Conservation (phyloP, 2,888 invertebrate species). For the Agonopterix subpropinquella region DNA sequence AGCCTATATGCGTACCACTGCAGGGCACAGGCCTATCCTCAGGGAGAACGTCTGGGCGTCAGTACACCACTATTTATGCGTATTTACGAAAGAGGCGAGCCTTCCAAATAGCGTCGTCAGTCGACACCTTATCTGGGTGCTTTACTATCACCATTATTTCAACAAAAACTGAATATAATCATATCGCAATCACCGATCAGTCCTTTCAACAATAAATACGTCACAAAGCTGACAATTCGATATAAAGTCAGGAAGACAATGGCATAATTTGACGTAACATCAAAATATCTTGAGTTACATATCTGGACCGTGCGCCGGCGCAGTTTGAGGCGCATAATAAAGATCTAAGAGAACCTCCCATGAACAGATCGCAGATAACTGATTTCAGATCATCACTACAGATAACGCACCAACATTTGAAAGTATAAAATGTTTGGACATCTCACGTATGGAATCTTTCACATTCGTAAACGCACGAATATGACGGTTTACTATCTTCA, state of each 20-base stretch:
- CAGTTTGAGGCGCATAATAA: conserved; percentile 52
- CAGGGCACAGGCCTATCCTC: too few species aligned
- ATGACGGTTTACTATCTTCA: conserved; percentile 39
- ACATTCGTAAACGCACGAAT: conserved; percentile 62
- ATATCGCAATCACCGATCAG: conserved; percentile 52
- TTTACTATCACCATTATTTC: not conserved
- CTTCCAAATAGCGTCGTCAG: too few species aligned
- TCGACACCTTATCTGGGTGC: not conserved
- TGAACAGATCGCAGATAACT: conserved; percentile 61
- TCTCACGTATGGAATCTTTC: conserved; percentile 70
- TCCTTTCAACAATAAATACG: conserved; percentile 61
- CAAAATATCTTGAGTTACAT: conserved; percentile 38
- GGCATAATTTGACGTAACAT: conserved; percentile 61
- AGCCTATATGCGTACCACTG: too few species aligned
- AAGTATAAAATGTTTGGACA: conserved; percentile 76
- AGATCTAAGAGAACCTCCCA: conserved; percentile 68
- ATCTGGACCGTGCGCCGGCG: conserved; percentile 22
- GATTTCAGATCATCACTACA: conserved; percentile 64
- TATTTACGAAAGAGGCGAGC: not conserved
- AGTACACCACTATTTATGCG: not conserved
- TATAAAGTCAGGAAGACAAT: conserved; percentile 56
- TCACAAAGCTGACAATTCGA: conserved; percentile 44
- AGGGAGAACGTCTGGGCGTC: too few species aligned
- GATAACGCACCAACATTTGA: conserved; percentile 66
- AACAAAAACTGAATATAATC: conserved; percentile 43